Percentiles rank a stretch among this genome's conserved stretches.
phyloP scores from a whole-genome alignment of 2,888 invertebrate genomes.

The Sclerodermus sp. region DNA sequence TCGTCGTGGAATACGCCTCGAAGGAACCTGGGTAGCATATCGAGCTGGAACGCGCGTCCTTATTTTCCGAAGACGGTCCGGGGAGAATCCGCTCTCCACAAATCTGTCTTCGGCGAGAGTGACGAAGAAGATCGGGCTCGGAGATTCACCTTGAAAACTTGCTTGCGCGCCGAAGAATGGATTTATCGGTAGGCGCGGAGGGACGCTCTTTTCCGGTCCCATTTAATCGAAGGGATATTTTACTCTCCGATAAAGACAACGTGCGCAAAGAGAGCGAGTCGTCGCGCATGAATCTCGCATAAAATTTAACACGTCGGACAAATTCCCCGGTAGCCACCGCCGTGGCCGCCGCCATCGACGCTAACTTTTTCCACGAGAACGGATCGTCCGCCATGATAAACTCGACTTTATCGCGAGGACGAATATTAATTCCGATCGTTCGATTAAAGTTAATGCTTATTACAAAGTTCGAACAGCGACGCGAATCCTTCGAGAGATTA shows the following conservation, averaged over 20 bases:
- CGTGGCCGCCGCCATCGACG: no score
- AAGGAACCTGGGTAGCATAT: slow-evolving; percentile 31
- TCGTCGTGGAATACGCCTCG: slow-evolving; percentile 33
- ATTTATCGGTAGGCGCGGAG: neutral
- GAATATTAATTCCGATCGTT: no score
- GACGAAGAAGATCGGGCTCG: neutral
- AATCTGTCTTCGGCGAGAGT: slow-evolving; percentile 21
- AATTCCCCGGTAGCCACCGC: no score
- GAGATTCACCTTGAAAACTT: neutral
- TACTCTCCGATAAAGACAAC: neutral
- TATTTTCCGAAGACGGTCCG: slow-evolving; percentile 20
- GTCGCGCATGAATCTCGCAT: no score
- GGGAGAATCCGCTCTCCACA: slow-evolving; percentile 19
- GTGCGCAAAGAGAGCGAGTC: neutral
- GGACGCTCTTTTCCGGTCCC: neutral
- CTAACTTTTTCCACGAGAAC: no score
- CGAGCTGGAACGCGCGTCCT: slow-evolving; percentile 27
- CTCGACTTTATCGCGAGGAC: no score
- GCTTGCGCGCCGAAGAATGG: neutral
- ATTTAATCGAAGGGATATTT: neutral
- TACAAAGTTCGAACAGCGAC: no score
- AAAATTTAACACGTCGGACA: no score
- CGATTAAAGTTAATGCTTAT: no score
- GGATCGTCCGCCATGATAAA: no score
- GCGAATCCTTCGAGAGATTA: no score